Base-by-base conservation (phyloP, 2,797 vertebrate genomes). In the Acridotheres tristis region DNA sequence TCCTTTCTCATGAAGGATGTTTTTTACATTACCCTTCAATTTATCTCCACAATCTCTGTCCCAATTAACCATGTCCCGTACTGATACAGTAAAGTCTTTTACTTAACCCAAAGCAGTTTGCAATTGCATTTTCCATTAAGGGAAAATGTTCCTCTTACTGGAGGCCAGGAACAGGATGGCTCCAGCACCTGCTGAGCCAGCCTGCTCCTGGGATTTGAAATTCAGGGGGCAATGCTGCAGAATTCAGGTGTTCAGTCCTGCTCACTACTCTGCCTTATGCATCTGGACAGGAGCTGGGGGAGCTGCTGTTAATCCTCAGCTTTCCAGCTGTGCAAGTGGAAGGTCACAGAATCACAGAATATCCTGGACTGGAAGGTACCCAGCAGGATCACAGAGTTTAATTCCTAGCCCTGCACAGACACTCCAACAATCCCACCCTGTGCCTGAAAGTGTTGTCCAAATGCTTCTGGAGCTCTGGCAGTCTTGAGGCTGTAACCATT, bases 1-100 rank as follows among this genome's bases (percentile, higher is more conserved):
- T n/a, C n/a, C 8, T 22, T 34, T 50, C 63, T 72, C 20, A 1
- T 1, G 1, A 16, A n/a, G 16, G 26, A 8, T 1, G 0, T 22
- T 65, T 50, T 57, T 62, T 17, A 13, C 25, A 27, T 45, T 30
- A 27, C 26, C 22, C 14, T 63, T 53, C 15, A 42, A 3, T 30
- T 59, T 50, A 26, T 21, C 42, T 57, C 32, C 42, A 18, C 27
- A 20, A 2, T 73, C 17, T 71, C 36, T 45, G 18, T 72, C 58
- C 58, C 21, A 22, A 45, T 83, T 76, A 18, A 12, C 36, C 69
- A 5, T 25, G 54, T 69, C 22, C n/a, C 42, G 19, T 54, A 50
- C 32, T 26, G 34, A 17, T n/a, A 13, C 9, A 68, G 27, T 32
- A 27, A 38, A 8, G 19, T 38, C 40, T 78, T 73, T 34, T 34